phyloP scores from a whole-genome alignment of 2,797 vertebrate species.

The Myotis planiceps region DNA sequence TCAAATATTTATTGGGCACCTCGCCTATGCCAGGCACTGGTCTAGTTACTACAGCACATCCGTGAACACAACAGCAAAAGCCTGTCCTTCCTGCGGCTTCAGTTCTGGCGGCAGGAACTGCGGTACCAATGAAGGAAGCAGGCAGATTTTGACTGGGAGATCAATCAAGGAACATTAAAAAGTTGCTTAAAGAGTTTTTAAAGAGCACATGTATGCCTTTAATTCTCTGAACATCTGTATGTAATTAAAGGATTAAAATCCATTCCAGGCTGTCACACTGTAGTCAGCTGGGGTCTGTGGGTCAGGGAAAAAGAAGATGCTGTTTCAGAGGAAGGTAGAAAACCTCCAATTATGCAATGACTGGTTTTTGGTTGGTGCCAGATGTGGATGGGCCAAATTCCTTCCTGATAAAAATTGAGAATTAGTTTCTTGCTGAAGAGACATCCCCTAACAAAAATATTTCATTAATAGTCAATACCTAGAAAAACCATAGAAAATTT shows the following conservation, averaged over 20 bases:
- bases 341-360: neutral
- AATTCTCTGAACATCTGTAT: neutral
- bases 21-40: neutral
- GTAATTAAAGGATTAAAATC: neutral
- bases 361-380: neutral
- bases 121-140: neutral
- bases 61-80: neutral
- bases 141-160: neutral
- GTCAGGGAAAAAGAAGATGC: neutral
- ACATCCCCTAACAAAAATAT: conserved; percentile 34
- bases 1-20: neutral
- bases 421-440: neutral
- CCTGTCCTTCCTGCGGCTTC: neutral
- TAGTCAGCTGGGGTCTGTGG: neutral
- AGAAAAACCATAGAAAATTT: conserved; percentile 33
- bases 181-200: neutral
- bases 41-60: neutral
- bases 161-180: neutral
- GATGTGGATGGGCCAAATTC: neutral
- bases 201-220: neutral
- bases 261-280: neutral
- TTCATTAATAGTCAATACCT: neutral
- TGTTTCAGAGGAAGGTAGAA: neutral
- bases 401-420: conserved; percentile 42
- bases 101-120: neutral